Evolutionary conservation across 2,113 vertebrate species (phyloP).

Genomic region (Heterocephalus glaber): DNA sequence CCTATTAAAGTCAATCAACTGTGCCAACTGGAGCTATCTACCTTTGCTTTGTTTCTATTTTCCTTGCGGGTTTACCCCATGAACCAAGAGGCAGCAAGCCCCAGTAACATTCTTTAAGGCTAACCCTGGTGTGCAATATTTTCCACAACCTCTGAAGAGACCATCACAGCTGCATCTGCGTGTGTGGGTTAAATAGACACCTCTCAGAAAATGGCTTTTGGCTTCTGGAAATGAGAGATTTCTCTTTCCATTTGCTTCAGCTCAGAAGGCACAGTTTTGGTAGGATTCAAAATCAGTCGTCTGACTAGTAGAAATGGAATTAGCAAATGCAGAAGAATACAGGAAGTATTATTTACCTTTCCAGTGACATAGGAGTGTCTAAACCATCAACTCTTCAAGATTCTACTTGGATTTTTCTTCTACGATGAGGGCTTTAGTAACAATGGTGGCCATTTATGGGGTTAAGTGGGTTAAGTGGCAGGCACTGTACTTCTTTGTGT

Average conservation of each 20-base stretch:
- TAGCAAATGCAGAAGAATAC: not conserved
- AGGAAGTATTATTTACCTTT: not conserved
- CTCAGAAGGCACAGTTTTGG: constrained; percentile 35
- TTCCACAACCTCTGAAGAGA: not conserved
- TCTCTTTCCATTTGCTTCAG: constrained; percentile 63
- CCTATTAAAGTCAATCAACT: constrained; percentile 87
- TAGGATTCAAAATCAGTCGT: constrained; percentile 55
- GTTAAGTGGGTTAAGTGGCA: not conserved
- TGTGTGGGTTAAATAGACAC: not conserved
- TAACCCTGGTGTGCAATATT: not conserved
- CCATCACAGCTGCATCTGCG: constrained; percentile 36
- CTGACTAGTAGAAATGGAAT: constrained; percentile 41
- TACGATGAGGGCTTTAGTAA: not conserved
- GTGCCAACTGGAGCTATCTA: constrained; percentile 83
- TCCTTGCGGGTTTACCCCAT: constrained; percentile 72
- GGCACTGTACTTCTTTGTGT: not conserved
- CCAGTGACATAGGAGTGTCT: not conserved
- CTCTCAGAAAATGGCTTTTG: constrained; percentile 9
- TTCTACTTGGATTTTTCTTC: not conserved
- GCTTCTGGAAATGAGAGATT: constrained; percentile 49
- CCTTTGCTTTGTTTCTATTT: constrained; percentile 83
- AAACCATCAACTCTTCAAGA: not conserved
- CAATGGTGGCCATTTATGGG: not conserved
- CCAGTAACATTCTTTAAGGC: constrained; percentile 38
- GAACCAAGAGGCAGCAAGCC: constrained; percentile 60